Evolutionary conservation across 2,888 invertebrate species (phyloP), one percentile per base, ranked within the genome.

Genomic region (Drosophila merina): DNA sequence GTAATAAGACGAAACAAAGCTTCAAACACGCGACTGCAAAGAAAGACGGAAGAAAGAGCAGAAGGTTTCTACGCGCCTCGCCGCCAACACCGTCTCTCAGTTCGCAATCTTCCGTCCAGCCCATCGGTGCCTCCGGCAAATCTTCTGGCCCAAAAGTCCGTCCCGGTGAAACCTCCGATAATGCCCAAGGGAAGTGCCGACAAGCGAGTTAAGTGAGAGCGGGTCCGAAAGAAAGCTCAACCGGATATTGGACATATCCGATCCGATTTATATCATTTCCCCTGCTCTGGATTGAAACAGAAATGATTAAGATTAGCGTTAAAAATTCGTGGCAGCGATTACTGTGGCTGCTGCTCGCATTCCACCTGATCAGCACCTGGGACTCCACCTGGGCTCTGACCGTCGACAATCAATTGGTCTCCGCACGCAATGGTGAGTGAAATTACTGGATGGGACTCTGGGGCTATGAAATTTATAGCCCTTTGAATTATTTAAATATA

Each of bases 351-450:
- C 60, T 75, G 48, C 72, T 67, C 51, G 49, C 56, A 59, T 55
- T 84, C 48, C 77, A 63, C 33, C 62, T 71, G 54, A 68, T 75
- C 58, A 75, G 74, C 49, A 20, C 8, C 31, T 78, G 77, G 72
- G 45, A 59, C 25, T 42, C 9, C 30, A 30, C 76, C 14, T 50
- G 49, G 3, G 72, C 83, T 3, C 72, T 91, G 59, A 91, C 89
- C 12, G 91, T 92, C 78, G 92, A 92, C 77, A 92, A 91, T 77
- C 90, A 91, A 76, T 78, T 92, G 71, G 91, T 92, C 49, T 89
- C 91, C 36, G 89, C 90, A 20, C 83, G 91, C 81, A 91, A 91
- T 90, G 91, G 91, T 92, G 76, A 91, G 91, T 64, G 26, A 14
- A 25, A 28, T 9, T 5, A 6, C 5, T 36, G 2, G 12, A 1